Conservation (phyloP, 2,113 vertebrate species). For the Rhagologus leucostigma region DNA sequence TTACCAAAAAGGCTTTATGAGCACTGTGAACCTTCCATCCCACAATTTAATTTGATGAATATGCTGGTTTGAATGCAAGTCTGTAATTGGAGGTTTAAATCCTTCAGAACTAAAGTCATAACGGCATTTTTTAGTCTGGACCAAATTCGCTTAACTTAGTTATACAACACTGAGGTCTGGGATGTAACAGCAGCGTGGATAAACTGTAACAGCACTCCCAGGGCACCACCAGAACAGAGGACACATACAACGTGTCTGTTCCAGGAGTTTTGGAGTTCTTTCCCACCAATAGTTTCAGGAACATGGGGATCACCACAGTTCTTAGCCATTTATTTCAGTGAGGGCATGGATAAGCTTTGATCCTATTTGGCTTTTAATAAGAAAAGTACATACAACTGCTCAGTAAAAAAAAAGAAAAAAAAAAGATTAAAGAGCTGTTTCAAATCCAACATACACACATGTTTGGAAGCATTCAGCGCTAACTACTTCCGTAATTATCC, state of each 20-base stretch:
- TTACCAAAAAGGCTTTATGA: constrained; percentile 18
- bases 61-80: neutral
- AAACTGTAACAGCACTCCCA: neutral
- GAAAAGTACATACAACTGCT: neutral
- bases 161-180: neutral
- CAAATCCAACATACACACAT: neutral
- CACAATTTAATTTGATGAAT: constrained; percentile 16
- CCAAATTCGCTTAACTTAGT: neutral
- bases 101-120: neutral
- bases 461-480: neutral
- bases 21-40: neutral
- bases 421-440: neutral
- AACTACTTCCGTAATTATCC: neutral
- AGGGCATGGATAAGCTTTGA: neutral
- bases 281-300: neutral
- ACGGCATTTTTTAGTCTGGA: neutral
- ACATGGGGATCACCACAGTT: neutral
- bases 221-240: neutral
- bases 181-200: neutral
- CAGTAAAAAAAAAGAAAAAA: too few species aligned
- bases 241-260: neutral
- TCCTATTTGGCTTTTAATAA: neutral
- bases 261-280: neutral
- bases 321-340: neutral
- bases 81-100: constrained; percentile 42